Evolutionary conservation across 2,888 invertebrate species (phyloP), one percentile per base, ranked within the genome.

Genomic region (Ennomos erosarius): DNA sequence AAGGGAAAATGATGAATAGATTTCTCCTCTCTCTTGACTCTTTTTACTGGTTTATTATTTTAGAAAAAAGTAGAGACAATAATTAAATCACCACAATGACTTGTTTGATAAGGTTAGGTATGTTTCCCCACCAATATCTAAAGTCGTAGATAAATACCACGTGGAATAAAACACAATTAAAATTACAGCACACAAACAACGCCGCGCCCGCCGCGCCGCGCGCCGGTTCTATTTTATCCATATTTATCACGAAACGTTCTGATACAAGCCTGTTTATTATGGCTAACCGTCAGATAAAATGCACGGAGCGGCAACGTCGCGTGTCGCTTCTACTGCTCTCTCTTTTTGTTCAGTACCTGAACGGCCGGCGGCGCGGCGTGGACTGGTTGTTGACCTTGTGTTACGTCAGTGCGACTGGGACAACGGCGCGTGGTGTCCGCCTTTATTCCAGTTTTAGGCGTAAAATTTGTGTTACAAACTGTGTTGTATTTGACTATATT

Each of bases 291-390:
- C 58, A 48, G 58, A 58, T 58, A 58, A 58, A 52, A 35, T 44
- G 53, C 54, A 45, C 49, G 49, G 16, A 49, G 40, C 16, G 59
- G 53, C 53, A 59, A 59, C 59, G 59, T 48, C 51, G 52, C 55
- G 43, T 13, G 33, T 39, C n/a, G 35, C 36, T 35, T 26, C 34
- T 54, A 45, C 48, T 9, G 43, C 53, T 43, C 26, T 54, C 59
- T 54, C 59, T 54, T 54, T 59, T 39, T 12, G 12, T 45, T 35
- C 48, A 11, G 33, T 48, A n/a, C 33, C n/a, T n/a, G n/a, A n/a
- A n/a, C n/a, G n/a, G n/a, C n/a, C n/a, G n/a, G n/a, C n/a, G n/a
- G n/a, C n/a, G n/a, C n/a, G n/a, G n/a, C n/a, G 10, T 35, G 16
- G 26, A 44, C 48, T 34, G 53, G 48, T 47, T 53, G 38, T 43